phyloP scores from a whole-genome alignment of 2,797 vertebrate species.

The Etheostoma nigrum region DNA sequence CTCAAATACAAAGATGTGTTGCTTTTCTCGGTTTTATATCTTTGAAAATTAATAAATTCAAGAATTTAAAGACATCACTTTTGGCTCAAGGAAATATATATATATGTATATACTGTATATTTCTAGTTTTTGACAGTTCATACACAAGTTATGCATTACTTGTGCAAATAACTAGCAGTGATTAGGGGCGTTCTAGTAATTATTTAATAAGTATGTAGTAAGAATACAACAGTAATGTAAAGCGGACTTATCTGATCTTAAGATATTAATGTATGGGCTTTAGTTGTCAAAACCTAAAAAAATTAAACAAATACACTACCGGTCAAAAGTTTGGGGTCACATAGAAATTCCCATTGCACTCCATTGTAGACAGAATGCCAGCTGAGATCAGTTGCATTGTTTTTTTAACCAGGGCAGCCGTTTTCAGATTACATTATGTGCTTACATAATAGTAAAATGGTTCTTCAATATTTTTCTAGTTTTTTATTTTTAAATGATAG shows the following conservation, averaged over 20 bases:
- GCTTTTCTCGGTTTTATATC: neutral
- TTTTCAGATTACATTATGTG: too few relatives aligned
- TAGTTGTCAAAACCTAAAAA: neutral
- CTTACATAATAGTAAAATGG: too few relatives aligned
- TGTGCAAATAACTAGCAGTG: neutral
- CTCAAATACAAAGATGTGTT: neutral
- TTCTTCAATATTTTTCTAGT: too few relatives aligned
- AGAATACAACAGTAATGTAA: constrained; percentile 3
- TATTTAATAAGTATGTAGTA: neutral
- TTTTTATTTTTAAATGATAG: too few relatives aligned
- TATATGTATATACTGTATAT: too few relatives aligned
- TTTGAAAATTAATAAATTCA: neutral
- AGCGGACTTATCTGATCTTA: neutral
- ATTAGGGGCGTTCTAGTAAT: constrained; percentile 12
- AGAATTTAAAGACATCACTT: neutral
- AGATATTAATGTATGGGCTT: constrained; percentile 5
- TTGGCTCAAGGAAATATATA: neutral
- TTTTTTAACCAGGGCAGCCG: too few relatives aligned
- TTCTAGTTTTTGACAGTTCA: neutral
- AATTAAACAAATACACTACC: neutral
- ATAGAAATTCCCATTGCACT: too few relatives aligned
- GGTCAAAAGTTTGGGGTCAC: too few relatives aligned
- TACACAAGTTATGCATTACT: neutral
- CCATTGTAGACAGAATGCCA: too few relatives aligned
- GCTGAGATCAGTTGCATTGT: too few relatives aligned